Percentiles rank a stretch among this genome's conserved stretches.
Evolutionary conservation across 2,888 invertebrate genomes (phyloP).

Genomic region (Eumerus sabulonum): DNA sequence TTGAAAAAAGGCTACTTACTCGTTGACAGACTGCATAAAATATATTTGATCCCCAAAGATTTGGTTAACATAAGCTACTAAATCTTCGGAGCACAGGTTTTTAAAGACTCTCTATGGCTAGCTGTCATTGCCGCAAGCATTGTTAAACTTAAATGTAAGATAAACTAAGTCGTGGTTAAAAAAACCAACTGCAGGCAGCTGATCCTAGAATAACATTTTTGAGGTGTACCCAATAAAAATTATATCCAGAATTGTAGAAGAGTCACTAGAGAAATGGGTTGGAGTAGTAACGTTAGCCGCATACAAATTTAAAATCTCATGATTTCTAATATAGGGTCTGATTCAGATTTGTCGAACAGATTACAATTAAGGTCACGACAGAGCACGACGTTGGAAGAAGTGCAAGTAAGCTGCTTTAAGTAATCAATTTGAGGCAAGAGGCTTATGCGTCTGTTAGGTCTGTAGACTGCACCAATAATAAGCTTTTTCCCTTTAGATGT

Average conservation of each 20-base stretch:
- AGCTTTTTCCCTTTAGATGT: not conserved
- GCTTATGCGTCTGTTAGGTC: conserved; percentile 3
- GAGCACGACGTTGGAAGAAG: not conserved
- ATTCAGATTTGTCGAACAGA: too few relatives aligned
- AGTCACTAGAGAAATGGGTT: not conserved
- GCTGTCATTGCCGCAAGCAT: not conserved
- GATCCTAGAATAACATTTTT: not conserved
- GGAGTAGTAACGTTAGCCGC: not conserved
- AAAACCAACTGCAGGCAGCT: too few relatives aligned
- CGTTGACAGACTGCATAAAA: conserved; percentile 6
- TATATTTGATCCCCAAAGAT: conserved; percentile 2
- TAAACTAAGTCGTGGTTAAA: not conserved
- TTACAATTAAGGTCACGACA: too few relatives aligned
- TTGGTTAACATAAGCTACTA: not conserved
- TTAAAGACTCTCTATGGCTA: too few relatives aligned
- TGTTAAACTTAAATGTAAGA: conserved; percentile 1
- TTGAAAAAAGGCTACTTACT: not conserved
- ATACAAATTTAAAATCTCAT: not conserved
- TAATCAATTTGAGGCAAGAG: not conserved
- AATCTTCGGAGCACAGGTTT: not conserved
- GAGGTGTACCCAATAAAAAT: not conserved
- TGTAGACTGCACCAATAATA: not conserved
- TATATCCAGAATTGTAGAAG: not conserved
- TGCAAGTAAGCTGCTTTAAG: not conserved
- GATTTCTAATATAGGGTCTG: not conserved